A percentile compares a stretch with the other conserved stretches of the same genome.
Conservation (phyloP, 2,888 invertebrate species). For the Zygogramma bicolorata region DNA sequence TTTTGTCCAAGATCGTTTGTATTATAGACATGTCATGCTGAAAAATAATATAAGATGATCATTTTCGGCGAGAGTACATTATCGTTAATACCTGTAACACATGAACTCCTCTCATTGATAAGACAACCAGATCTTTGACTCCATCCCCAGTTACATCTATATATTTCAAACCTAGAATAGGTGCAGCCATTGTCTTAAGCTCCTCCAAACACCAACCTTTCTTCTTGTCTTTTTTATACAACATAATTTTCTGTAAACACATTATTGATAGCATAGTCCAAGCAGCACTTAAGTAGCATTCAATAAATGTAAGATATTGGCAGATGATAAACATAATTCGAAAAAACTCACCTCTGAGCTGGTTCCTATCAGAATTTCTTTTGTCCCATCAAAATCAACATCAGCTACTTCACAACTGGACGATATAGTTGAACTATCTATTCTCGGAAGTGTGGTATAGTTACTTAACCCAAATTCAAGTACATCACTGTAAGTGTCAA, state of each 20-base stretch:
- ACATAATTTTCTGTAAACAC: slow-evolving; percentile 67
- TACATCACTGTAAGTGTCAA: too few relatives aligned
- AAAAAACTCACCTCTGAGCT: slow-evolving; percentile 74
- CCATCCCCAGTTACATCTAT: slow-evolving; percentile 77
- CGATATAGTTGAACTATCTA: slow-evolving; percentile 72
- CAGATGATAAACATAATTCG: too few relatives aligned
- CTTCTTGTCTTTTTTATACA: slow-evolving; percentile 67
- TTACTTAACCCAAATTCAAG: slow-evolving; percentile 67
- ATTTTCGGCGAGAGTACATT: background rate
- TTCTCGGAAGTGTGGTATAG: slow-evolving; percentile 66
- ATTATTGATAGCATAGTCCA: background rate
- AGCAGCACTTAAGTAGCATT: too few relatives aligned
- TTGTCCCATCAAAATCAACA: slow-evolving; percentile 77
- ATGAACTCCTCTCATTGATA: slow-evolving; percentile 76
- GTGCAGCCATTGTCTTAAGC: slow-evolving; percentile 71
- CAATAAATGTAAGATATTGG: too few relatives aligned
- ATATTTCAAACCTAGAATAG: slow-evolving; percentile 73
- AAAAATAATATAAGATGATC: slow-evolving; percentile 16
- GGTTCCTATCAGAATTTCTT: slow-evolving; percentile 78
- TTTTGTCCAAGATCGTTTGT: slow-evolving; percentile 32
- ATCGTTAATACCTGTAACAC: slow-evolving; percentile 71
- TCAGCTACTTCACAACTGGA: slow-evolving; percentile 75
- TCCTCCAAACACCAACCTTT: slow-evolving; percentile 68
- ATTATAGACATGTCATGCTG: slow-evolving; percentile 37
- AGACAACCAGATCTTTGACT: slow-evolving; percentile 74